Evolutionary conservation across 2,113 vertebrate genomes (phyloP).

Genomic region (Passer montanus): DNA sequence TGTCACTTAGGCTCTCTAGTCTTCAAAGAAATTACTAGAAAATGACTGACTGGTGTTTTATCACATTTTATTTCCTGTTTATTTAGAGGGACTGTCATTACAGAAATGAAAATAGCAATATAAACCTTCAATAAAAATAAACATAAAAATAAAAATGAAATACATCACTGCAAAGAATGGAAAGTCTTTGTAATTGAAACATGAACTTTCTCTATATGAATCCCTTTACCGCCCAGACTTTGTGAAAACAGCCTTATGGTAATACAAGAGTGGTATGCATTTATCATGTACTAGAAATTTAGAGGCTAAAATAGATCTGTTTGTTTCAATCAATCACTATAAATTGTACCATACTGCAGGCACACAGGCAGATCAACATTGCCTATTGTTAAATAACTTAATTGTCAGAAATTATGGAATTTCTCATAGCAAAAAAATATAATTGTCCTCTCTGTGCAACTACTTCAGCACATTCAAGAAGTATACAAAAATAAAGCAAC

Average conservation of each 20-base stretch:
- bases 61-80: constrained; percentile 12
- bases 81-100: constrained; percentile 12
- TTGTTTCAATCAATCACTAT: not conserved
- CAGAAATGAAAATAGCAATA: constrained; percentile 26
- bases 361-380: not conserved
- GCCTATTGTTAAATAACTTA: not conserved
- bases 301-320: not conserved
- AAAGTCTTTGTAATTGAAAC: not conserved
- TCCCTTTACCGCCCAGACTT: not conserved
- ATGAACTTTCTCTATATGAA: not conserved
- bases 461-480: not conserved
- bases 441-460: not conserved
- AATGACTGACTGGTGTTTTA: constrained; percentile 10
- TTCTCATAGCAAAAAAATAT: not conserved
- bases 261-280: not conserved
- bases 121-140: constrained; percentile 18
- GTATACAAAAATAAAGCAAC: not conserved
- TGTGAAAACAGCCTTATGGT: not conserved
- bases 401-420: not conserved
- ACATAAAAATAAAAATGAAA: constrained; percentile 15
- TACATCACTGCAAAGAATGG: not conserved
- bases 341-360: not conserved
- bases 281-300: not conserved
- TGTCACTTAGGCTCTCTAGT: not conserved
- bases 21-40: constrained; percentile 3